Base-by-base conservation (phyloP, 2,113 vertebrate genomes). In the Takifugu flavidus region DNA sequence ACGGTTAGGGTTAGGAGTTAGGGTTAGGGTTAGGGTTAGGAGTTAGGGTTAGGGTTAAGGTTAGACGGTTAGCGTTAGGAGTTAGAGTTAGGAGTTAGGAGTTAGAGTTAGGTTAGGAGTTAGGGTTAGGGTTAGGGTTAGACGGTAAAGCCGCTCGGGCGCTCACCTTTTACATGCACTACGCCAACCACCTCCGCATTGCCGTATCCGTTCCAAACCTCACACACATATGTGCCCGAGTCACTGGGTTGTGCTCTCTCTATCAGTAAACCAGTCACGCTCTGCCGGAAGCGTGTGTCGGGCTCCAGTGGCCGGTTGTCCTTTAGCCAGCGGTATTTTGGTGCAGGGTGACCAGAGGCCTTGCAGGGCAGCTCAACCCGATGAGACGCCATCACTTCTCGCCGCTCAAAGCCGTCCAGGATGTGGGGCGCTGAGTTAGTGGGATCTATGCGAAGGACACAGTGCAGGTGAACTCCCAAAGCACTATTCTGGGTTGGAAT, bases 261-360 rank as follows among this genome's bases (percentile, higher is more conserved):
- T 3, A 99, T 97, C 59, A 98, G 91, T 58, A 98, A 90, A 53
- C 97, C 97, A 0, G 92, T 95, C 59, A 96, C 90, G 0, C 94
- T 96, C 88, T 95, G 94, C 45, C 94, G 90, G 90, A 95, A 98
- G 69, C 96, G 93, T 14, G 91, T 93, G 84, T 97, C 96, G 34
- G 94, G 91, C 77, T 98, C 95, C 88, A 98, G 92, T 6, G 96
- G 96, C 42, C 95, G 88, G 68, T 95, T 98, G 90, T 98, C 95
- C 72, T 98, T 98, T 51, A 99, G 92, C 97, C 97, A 99, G 84
- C 95, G 96, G 82, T 97, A 98, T 75, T 96, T 96, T 77, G 97
- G 96, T 53, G 91, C 83, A 0, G 96, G 96, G 82, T 99, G 95
- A 57, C 95, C 96, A 1, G 95, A 96, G 11, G 97, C 95, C 90